These are phyloP conservation scores for Furcifer pardalis DNA, from an alignment of 2,797 vertebrate species.

Conservation along the genomic window DNA sequence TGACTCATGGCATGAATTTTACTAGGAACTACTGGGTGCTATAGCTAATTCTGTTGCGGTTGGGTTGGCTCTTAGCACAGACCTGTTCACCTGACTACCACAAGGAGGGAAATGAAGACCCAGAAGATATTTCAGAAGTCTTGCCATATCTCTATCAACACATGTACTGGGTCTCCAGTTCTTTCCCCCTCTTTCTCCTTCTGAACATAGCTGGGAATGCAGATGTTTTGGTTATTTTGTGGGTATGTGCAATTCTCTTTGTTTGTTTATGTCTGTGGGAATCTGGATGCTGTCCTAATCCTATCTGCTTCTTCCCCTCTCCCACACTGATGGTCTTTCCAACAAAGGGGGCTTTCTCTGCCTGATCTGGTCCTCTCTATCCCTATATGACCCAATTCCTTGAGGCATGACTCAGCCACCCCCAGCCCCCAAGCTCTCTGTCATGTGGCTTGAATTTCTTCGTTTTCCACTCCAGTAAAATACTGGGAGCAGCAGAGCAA, in stretches of 20 bases:
- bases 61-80: too few relatives aligned
- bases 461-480: slow-evolving; percentile 10
- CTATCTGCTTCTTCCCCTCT: background rate
- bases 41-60: background rate
- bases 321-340: background rate
- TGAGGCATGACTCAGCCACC: slow-evolving; percentile 9
- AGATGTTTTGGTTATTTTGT: background rate
- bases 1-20: background rate
- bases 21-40: background rate
- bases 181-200: background rate
- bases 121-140: too few relatives aligned
- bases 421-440: background rate
- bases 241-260: background rate
- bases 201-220: background rate
- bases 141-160: background rate
- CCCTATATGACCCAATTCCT: slow-evolving; percentile 23
- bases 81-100: too few relatives aligned
- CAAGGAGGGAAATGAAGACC: background rate
- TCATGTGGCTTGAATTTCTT: slow-evolving; percentile 1
- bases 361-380: slow-evolving; percentile 24
- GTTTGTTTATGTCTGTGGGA: slow-evolving; percentile 28
- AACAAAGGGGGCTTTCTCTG: background rate
- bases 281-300: slow-evolving; percentile 10
- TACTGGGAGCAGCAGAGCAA: slow-evolving; percentile 21
- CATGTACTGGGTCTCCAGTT: background rate